A percentile compares a stretch with the other conserved stretches of the same genome.
phyloP scores from a whole-genome alignment of 2,797 vertebrate genomes.

The Cossypha niveicapilla region DNA sequence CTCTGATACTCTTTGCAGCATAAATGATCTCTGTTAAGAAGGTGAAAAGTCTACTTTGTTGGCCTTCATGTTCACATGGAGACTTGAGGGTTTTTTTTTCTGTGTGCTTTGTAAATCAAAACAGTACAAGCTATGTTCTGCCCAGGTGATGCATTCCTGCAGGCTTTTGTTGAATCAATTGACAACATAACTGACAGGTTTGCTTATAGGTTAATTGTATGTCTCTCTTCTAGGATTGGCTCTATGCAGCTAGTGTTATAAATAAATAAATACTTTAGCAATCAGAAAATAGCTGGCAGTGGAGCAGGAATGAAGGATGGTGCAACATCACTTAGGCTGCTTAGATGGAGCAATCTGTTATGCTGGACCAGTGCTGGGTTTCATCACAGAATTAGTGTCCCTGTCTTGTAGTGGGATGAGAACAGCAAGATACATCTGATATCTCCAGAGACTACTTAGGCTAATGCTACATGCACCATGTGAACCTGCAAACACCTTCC shows the following conservation, averaged over 20 bases:
- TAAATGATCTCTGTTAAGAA: neutral
- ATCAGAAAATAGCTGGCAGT: neutral
- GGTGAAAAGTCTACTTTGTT: neutral
- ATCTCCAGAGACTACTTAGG: neutral
- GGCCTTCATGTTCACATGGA: neutral
- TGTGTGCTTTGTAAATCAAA: neutral
- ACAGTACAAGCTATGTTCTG: neutral
- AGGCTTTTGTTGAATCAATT: neutral
- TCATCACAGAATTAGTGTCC: neutral
- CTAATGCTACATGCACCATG: neutral
- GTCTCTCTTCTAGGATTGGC: neutral
- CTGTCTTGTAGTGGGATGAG: neutral
- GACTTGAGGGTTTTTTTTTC: neutral
- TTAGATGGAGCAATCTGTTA: neutral
- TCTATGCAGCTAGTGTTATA: neutral
- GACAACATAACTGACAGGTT: neutral
- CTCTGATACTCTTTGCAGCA: neutral
- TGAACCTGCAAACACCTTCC: neutral
- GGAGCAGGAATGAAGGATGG: neutral
- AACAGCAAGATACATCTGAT: fast-evolving
- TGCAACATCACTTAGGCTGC: neutral
- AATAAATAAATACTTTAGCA: neutral
- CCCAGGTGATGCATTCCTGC: neutral
- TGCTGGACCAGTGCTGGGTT: neutral
- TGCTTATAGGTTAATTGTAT: neutral